A percentile compares a stretch with the other conserved stretches of the same genome.
These are phyloP conservation scores for Hypanus sabinus DNA, from an alignment of 2,113 vertebrate genomes.

Conservation along the genomic window DNA sequence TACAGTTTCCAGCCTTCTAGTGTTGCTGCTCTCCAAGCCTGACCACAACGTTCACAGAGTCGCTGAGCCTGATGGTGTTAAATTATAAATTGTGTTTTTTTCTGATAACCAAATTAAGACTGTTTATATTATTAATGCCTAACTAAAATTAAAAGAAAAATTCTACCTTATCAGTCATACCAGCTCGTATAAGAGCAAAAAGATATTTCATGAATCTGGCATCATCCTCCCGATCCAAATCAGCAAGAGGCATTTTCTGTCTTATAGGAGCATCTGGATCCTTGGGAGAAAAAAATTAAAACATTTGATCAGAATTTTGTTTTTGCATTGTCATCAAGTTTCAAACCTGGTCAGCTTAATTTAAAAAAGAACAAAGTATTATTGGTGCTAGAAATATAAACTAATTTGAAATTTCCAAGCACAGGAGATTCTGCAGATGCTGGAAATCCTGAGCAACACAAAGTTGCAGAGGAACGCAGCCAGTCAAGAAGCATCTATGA, in stretches of 20 bases:
- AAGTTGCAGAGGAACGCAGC: too few species aligned
- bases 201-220: constrained; percentile 80
- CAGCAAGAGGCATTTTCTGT: constrained; percentile 86
- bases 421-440: too few species aligned
- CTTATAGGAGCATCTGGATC: constrained; percentile 92
- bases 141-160: constrained; percentile 42
- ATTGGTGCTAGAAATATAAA: too few species aligned
- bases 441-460: too few species aligned
- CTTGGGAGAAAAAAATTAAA: constrained; percentile 50
- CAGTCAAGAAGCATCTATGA: too few species aligned
- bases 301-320: not conserved
- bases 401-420: too few species aligned
- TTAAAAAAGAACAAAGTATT: not conserved
- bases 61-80: constrained; percentile 72
- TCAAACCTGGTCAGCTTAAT: not conserved
- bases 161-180: constrained; percentile 88
- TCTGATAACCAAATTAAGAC: not conserved
- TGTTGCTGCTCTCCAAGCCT: constrained; percentile 94
- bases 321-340: not conserved
- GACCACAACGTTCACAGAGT: constrained; percentile 88
- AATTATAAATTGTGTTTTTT: not conserved
- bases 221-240: constrained; percentile 90
- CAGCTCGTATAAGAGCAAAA: constrained; percentile 85
- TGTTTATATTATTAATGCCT: not conserved
- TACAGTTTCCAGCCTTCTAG: constrained; percentile 97